Evolutionary conservation across 2,797 vertebrate genomes (phyloP).

Genomic region (Eremophila alpestris): DNA sequence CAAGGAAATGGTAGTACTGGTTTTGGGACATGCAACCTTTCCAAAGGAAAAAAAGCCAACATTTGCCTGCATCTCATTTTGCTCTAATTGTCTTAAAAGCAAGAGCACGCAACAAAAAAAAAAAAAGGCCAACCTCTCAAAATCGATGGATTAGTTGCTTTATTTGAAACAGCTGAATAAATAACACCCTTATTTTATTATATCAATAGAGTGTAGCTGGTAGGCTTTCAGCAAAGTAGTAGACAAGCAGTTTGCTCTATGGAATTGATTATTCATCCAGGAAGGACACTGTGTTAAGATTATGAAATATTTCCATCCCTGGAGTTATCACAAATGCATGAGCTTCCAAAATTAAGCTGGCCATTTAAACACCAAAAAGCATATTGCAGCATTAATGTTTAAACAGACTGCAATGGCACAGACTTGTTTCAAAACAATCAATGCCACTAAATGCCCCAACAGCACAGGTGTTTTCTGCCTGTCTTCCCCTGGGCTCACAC

Average conservation of each 20-base stretch:
- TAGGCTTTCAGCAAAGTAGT: neutral
- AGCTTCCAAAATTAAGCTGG: constrained; percentile 36
- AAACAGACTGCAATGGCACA: neutral
- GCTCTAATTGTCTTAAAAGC: constrained; percentile 41
- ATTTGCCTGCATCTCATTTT: constrained; percentile 21
- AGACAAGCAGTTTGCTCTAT: constrained; percentile 4
- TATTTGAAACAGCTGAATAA: constrained; percentile 23
- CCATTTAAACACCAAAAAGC: constrained; percentile 29
- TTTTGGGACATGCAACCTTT: neutral
- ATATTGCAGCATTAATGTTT: constrained; percentile 43
- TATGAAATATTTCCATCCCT: constrained; percentile 50
- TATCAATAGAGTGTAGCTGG: neutral
- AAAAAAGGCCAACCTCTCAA: constrained; percentile 3
- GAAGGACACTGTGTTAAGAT: constrained; percentile 8
- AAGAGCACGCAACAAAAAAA: neutral
- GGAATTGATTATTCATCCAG: constrained; percentile 44
- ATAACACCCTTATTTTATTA: constrained; percentile 10
- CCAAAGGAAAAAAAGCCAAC: neutral
- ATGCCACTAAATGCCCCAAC: neutral
- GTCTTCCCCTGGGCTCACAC: neutral
- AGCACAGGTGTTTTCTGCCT: neutral
- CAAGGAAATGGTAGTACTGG: neutral
- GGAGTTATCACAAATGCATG: constrained; percentile 38
- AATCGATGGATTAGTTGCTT: constrained; percentile 19
- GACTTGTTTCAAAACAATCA: constrained; percentile 14